Evolutionary conservation across 2,113 vertebrate species (phyloP).

Genomic region (Brachyhypopomus occidentalis): DNA sequence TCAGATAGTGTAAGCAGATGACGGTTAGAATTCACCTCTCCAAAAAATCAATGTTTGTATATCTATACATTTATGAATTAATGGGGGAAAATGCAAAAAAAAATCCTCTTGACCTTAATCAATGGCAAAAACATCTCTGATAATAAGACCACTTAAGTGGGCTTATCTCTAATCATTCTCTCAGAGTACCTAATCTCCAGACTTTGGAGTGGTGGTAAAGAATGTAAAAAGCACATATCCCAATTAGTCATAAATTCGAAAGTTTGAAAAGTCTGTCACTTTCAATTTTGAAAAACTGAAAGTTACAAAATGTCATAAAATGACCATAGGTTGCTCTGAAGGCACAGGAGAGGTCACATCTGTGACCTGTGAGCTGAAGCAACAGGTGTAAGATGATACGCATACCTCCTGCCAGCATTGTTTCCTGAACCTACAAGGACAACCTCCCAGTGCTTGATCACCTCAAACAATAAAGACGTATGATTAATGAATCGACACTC

Average conservation of each 20-base stretch:
- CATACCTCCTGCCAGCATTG: constrained; percentile 23
- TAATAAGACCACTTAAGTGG: no score
- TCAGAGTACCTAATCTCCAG: no score
- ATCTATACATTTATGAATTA: neutral
- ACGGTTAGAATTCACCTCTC: neutral
- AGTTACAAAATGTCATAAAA: constrained; percentile 19
- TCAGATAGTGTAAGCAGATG: neutral
- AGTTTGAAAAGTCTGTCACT: neutral
- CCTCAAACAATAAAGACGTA: constrained; percentile 14
- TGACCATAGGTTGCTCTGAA: neutral
- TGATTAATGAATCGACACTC: constrained; percentile 34
- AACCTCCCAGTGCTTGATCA: constrained; percentile 28
- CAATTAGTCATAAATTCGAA: neutral
- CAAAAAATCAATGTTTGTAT: neutral
- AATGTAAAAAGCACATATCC: neutral
- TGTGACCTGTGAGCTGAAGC: constrained; percentile 27
- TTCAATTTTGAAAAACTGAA: constrained; percentile 45
- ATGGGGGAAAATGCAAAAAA: no score
- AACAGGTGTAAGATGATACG: neutral
- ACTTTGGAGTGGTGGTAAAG: neutral
- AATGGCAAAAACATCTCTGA: no score
- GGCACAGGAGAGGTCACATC: neutral
- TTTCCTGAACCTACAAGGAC: constrained; percentile 10
- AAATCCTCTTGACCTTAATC: no score
- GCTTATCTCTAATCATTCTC: neutral